phyloP scores from a whole-genome alignment of 1,140 invertebrate genomes.

The Zaprionus vittiger region DNA sequence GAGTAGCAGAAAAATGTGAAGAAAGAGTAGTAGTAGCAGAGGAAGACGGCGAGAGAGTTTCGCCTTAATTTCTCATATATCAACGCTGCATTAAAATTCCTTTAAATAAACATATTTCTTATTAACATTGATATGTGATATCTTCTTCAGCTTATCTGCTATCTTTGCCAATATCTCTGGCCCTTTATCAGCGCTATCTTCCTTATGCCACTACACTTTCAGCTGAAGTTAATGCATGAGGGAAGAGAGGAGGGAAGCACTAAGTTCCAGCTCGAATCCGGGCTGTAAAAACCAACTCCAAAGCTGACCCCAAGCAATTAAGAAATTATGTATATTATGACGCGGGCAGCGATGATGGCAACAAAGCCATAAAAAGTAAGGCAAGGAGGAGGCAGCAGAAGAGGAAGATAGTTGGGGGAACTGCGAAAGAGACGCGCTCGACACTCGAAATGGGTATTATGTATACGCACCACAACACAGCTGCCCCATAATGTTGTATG shows the following conservation, averaged over 20 bases:
- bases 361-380: constrained; percentile 57
- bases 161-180: too few relatives aligned
- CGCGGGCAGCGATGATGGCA: constrained; percentile 68
- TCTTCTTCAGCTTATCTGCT: not conserved
- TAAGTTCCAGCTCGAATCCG: constrained; percentile 2
- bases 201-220: not conserved
- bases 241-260: not conserved
- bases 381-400: not conserved
- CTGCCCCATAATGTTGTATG: constrained; percentile 27
- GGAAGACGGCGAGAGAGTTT: not conserved
- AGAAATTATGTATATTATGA: constrained; percentile 80
- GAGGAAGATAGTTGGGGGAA: not conserved
- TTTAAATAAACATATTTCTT: not conserved
- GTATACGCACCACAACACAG: constrained; percentile 66
- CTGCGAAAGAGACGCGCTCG: constrained; percentile 31
- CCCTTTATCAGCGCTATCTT: not conserved
- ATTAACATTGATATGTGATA: not conserved
- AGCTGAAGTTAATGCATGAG: not conserved
- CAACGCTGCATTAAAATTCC: not conserved
- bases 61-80: not conserved
- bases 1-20: too few relatives aligned
- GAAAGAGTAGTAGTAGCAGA: too few relatives aligned
- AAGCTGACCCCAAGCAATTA: constrained; percentile 77
- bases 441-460: constrained; percentile 57
- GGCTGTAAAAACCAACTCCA: constrained; percentile 27